Conservation (phyloP, 2,113 vertebrate species). For the Galbula dea region DNA sequence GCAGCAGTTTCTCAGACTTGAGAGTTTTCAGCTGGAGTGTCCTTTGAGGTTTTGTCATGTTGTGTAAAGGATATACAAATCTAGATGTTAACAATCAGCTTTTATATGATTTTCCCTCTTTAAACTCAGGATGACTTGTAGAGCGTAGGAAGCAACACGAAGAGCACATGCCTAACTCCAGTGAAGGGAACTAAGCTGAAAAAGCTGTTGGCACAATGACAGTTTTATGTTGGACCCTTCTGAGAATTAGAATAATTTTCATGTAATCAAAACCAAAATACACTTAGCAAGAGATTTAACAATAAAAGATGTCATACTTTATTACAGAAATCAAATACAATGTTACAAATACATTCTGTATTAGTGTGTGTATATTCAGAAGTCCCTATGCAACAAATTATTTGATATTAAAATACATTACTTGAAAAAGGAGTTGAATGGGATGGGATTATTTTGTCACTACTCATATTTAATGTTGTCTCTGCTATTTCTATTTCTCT, state of each 20-base stretch:
- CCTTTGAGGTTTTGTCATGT: not conserved
- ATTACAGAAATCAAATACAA: not conserved
- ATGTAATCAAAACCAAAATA: not conserved
- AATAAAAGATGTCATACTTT: not conserved
- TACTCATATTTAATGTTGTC: not conserved
- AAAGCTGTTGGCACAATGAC: not conserved
- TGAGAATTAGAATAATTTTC: not conserved
- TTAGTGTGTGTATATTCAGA: not conserved
- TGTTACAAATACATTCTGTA: not conserved
- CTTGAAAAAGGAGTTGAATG: not conserved
- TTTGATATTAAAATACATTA: not conserved
- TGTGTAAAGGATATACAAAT: not conserved
- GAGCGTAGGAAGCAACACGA: not conserved
- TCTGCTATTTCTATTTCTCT: not conserved
- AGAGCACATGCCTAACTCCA: rapidly evolving
- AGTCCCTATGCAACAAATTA: not conserved
- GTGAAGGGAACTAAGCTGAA: not conserved
- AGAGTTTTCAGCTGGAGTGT: not conserved
- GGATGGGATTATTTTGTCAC: not conserved
- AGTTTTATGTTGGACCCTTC: not conserved
- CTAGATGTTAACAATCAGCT: not conserved
- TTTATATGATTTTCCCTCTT: not conserved
- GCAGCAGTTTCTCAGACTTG: rapidly evolving
- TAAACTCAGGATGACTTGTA: not conserved
- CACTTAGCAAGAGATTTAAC: not conserved